phyloP scores from a whole-genome alignment of 2,888 invertebrate genomes.

The Heliconius hortense region DNA sequence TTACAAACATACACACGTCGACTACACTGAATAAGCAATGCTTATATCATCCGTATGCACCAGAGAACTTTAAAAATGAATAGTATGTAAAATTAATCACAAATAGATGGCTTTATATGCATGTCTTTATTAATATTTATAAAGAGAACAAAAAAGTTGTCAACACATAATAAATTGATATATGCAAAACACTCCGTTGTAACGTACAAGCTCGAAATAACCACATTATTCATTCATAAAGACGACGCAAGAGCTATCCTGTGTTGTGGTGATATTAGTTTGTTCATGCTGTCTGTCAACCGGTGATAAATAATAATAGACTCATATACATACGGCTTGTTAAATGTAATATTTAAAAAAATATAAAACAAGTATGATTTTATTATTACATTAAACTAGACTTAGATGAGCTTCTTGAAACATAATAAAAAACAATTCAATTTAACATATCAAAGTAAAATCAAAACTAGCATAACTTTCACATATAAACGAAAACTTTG shows the following conservation, averaged over 20 bases:
- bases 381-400: not conserved
- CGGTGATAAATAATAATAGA: slow-evolving; percentile 36
- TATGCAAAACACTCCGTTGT: slow-evolving; percentile 43
- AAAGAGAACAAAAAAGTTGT: slow-evolving; percentile 34
- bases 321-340: slow-evolving; percentile 19
- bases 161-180: slow-evolving; percentile 43
- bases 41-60: not conserved
- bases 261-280: slow-evolving; percentile 44
- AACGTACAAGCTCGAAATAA: slow-evolving; percentile 49
- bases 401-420: not conserved
- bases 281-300: slow-evolving; percentile 39
- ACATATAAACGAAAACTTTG: slow-evolving; percentile 26
- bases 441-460: not conserved
- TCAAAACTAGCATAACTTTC: not conserved
- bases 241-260: slow-evolving; percentile 45
- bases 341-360: not conserved
- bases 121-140: slow-evolving; percentile 32
- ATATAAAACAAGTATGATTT: not conserved
- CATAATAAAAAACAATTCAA: not conserved
- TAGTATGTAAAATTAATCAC: slow-evolving; percentile 30
- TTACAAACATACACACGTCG: too few relatives aligned
- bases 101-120: slow-evolving; percentile 31
- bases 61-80: slow-evolving; percentile 27
- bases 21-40: not conserved
- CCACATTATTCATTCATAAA: slow-evolving; percentile 52